A percentile compares a stretch with the other conserved stretches of the same genome.
These are phyloP conservation scores for Saxidomus purpurata DNA, from an alignment of 1,140 invertebrate genomes.

Conservation along the genomic window DNA sequence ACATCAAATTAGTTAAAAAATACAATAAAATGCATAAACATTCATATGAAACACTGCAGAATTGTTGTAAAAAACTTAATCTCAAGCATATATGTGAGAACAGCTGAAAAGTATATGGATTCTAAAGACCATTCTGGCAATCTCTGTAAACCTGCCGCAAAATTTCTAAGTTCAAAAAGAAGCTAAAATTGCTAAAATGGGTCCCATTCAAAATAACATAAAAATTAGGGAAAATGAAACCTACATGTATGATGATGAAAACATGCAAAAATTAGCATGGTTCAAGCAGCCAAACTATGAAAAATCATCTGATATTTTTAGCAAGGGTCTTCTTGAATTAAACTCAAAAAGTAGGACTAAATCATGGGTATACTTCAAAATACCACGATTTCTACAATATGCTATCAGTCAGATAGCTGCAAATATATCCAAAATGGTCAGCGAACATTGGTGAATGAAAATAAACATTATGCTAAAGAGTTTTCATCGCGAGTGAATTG, in stretches of 20 bases:
- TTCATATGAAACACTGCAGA: background rate
- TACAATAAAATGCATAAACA: background rate
- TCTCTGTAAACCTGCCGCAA: background rate
- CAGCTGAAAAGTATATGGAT: too few species aligned
- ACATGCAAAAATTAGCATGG: conserved; percentile 46
- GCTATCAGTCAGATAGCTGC: background rate
- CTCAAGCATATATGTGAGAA: too few species aligned
- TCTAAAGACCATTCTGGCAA: too few species aligned
- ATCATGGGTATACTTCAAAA: conserved; percentile 39
- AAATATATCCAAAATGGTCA: background rate
- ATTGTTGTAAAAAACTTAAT: too few species aligned
- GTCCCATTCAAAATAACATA: conserved; percentile 54
- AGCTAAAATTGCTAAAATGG: conserved; percentile 63
- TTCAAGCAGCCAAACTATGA: background rate
- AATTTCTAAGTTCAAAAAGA: conserved; percentile 59
- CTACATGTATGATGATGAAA: background rate
- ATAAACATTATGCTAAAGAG: background rate
- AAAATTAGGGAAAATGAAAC: background rate
- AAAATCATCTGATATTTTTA: background rate
- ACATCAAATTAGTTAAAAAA: background rate
- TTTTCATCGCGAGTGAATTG: background rate
- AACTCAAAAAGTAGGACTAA: background rate
- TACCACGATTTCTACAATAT: background rate
- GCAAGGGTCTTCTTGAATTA: background rate
- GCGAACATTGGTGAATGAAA: background rate